Conservation (phyloP, 2,888 invertebrate genomes). For the Protula sp. region DNA sequence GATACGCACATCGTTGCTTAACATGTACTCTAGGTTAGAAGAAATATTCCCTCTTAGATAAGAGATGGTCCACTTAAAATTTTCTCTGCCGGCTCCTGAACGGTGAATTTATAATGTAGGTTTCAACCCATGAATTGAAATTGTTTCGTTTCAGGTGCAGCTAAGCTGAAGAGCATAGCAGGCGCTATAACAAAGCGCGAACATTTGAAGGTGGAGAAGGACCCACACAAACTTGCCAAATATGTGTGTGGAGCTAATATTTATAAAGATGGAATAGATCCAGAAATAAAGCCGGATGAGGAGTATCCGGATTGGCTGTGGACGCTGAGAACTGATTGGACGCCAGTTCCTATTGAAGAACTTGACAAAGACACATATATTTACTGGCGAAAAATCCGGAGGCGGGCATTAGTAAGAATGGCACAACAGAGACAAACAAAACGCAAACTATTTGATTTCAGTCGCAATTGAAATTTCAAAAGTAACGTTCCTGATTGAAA, state of each 20-base stretch:
- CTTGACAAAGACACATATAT: constrained; percentile 71
- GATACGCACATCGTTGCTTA: no score
- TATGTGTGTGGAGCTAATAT: constrained; percentile 84
- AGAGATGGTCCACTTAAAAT: no score
- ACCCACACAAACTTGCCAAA: constrained; percentile 61
- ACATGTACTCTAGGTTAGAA: no score
- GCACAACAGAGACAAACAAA: background rate
- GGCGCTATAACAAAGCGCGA: constrained; percentile 7
- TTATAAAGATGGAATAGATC: constrained; percentile 67
- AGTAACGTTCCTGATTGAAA: no score
- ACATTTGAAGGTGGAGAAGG: constrained; percentile 17
- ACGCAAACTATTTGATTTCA: constrained; percentile 2
- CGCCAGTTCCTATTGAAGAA: constrained; percentile 65
- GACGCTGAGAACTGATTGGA: constrained; percentile 63
- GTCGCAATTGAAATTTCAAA: no score
- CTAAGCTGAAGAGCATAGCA: no score
- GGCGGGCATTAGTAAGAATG: constrained; percentile 9
- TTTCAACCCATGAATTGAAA: no score
- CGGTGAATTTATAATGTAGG: no score
- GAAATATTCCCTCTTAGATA: no score
- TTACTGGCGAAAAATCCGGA: constrained; percentile 74
- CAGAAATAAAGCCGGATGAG: constrained; percentile 67
- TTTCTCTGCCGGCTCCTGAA: no score
- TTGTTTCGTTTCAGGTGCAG: no score
- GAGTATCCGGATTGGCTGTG: constrained; percentile 94